These are phyloP conservation scores for Cisticola juncidis DNA, from an alignment of 2,113 vertebrate genomes.

Conservation along the genomic window DNA sequence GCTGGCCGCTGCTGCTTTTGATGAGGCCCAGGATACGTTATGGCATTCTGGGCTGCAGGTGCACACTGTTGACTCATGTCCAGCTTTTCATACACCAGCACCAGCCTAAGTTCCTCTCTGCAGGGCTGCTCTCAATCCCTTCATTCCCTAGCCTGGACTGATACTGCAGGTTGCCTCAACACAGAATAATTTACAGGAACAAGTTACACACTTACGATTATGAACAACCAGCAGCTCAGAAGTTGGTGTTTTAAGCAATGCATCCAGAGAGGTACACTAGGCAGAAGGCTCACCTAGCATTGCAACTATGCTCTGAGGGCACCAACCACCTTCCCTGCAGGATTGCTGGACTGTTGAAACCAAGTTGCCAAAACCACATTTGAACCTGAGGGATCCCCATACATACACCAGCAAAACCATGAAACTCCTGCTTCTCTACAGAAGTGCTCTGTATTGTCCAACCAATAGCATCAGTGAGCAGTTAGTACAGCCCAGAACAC, in stretches of 20 bases:
- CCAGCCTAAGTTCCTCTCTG: not conserved
- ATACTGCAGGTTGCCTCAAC: not conserved
- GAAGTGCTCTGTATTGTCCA: not conserved
- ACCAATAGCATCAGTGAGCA: accelerated
- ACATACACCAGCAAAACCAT: not conserved
- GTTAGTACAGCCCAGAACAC: not conserved
- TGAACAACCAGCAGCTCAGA: not conserved
- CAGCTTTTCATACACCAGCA: not conserved
- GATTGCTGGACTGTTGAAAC: not conserved
- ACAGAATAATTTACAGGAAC: not conserved
- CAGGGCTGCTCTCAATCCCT: not conserved
- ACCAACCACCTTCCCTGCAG: not conserved
- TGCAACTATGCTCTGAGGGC: not conserved
- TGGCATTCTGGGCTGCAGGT: not conserved
- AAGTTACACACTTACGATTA: not conserved
- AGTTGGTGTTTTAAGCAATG: not conserved
- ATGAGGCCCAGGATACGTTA: not conserved
- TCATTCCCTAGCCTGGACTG: no score
- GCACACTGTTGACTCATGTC: not conserved
- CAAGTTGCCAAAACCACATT: not conserved
- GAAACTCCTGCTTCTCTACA: not conserved
- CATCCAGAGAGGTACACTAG: not conserved
- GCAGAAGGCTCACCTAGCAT: not conserved
- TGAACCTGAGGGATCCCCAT: not conserved
- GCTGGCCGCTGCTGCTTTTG: not conserved